Evolutionary conservation across 2,888 invertebrate genomes (phyloP).

Genomic region (Hyalella azteca): DNA sequence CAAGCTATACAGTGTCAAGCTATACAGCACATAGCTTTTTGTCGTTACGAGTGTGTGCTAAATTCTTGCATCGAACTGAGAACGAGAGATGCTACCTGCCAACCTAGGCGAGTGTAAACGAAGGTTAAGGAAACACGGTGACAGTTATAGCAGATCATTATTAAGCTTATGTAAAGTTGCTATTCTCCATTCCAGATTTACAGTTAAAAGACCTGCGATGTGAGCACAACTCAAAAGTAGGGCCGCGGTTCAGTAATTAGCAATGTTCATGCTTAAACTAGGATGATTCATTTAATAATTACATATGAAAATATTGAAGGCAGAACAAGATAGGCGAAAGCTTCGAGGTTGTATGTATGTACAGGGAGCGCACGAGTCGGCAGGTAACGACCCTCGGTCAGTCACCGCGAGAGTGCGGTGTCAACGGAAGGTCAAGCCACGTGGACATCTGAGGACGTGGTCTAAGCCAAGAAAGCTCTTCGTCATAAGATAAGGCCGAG

Average conservation of each 20-base stretch:
- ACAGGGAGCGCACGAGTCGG: not conserved
- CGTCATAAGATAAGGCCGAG: too few species aligned
- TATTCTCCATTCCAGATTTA: constrained; percentile 19
- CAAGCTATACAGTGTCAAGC: too few species aligned
- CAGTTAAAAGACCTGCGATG: constrained; percentile 29
- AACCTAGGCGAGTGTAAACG: too few species aligned
- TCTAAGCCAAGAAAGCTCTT: too few species aligned
- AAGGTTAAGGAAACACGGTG: not conserved
- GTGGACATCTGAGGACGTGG: too few species aligned
- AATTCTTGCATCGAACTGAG: too few species aligned
- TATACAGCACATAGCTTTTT: too few species aligned
- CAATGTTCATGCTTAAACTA: constrained; percentile 28
- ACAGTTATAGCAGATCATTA: constrained; percentile 33
- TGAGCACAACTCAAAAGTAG: not conserved
- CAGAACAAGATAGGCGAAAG: not conserved
- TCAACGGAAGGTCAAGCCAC: too few species aligned
- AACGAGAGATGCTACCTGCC: too few species aligned
- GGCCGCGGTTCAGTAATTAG: not conserved
- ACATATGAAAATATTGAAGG: constrained; percentile 22
- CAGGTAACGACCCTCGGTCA: not conserved
- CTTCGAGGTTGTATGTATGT: constrained; percentile 3
- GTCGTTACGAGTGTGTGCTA: too few species aligned
- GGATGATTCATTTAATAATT: constrained; percentile 30
- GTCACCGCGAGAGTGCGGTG: too few species aligned
- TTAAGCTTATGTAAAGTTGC: constrained; percentile 34